Percentiles rank a stretch among this genome's conserved stretches.
phyloP scores from a whole-genome alignment of 1,140 invertebrate genomes.

The Panulirus ornatus region DNA sequence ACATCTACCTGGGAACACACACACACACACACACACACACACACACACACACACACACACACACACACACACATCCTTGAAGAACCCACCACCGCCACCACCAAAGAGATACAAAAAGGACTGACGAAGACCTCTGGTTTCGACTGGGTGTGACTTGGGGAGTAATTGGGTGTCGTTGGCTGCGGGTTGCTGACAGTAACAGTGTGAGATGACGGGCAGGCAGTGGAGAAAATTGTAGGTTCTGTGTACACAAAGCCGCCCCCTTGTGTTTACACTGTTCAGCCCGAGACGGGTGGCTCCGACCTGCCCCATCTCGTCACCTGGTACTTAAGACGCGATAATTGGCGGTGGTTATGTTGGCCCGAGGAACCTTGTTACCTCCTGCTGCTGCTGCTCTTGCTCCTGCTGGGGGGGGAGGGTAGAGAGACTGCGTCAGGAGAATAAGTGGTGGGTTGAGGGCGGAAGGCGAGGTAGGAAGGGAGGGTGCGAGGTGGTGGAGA shows the following conservation, averaged over 20 bases:
- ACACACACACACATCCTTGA: background rate
- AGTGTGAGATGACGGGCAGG: slow-evolving; percentile 61
- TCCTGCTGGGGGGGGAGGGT: too few species aligned
- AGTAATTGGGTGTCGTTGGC: slow-evolving; percentile 57
- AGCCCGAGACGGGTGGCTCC: background rate
- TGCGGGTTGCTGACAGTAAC: slow-evolving; percentile 46
- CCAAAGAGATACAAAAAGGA: background rate
- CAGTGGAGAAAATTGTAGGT: slow-evolving; percentile 60
- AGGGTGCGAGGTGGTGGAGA: too few species aligned
- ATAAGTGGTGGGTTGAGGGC: too few species aligned
- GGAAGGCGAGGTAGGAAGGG: too few species aligned
- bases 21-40: slow-evolving; percentile 25
- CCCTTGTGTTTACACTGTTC: slow-evolving; percentile 63
- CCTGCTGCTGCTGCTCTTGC: background rate
- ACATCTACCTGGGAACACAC: background rate
- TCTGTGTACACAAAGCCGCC: slow-evolving; percentile 52
- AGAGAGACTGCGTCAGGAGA: too few species aligned
- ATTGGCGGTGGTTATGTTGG: slow-evolving; percentile 48
- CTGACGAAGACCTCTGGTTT: background rate
- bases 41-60: slow-evolving; percentile 18
- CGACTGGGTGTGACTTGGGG: slow-evolving; percentile 1
- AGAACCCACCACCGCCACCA: background rate
- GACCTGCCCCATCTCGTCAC: slow-evolving; percentile 18
- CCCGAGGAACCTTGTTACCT: background rate
- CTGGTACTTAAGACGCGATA: slow-evolving; percentile 11